These are phyloP conservation scores for Trisateles emortualis DNA, from an alignment of 2,888 invertebrate genomes.

Conservation along the genomic window DNA sequence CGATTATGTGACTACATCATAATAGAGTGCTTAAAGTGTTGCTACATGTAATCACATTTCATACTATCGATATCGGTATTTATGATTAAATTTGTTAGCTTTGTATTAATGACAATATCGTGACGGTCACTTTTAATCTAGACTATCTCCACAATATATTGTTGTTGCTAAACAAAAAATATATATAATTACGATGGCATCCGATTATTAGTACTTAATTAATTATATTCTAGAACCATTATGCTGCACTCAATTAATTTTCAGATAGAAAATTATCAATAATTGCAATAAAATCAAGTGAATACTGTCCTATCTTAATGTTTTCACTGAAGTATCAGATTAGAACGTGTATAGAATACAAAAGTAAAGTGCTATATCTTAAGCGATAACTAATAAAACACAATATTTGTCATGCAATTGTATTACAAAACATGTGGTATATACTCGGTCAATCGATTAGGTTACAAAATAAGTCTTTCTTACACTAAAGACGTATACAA, in stretches of 20 bases:
- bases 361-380: conserved; percentile 10
- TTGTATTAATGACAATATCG: neutral
- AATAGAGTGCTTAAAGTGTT: conserved; percentile 10
- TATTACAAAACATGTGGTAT: conserved; percentile 20
- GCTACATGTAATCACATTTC: conserved; percentile 29
- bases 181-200: neutral
- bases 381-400: conserved; percentile 11
- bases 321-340: conserved; percentile 5
- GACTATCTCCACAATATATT: too few relatives aligned
- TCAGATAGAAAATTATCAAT: neutral
- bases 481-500: conserved; percentile 12
- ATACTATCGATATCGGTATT: conserved; percentile 18
- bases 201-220: neutral
- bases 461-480: conserved; percentile 3
- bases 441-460: conserved; percentile 34
- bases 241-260: neutral
- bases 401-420: conserved; percentile 11
- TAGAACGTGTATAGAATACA: neutral
- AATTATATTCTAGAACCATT: neutral
- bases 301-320: neutral
- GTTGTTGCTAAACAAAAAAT: too few relatives aligned
- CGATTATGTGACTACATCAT: conserved; percentile 16
- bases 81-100: neutral
- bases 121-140: neutral
- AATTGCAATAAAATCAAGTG: neutral